A percentile compares a stretch with the other conserved stretches of the same genome.
These are phyloP conservation scores for Elephantulus edwardii DNA, from an alignment of 2,113 vertebrate species.

Conservation along the genomic window DNA sequence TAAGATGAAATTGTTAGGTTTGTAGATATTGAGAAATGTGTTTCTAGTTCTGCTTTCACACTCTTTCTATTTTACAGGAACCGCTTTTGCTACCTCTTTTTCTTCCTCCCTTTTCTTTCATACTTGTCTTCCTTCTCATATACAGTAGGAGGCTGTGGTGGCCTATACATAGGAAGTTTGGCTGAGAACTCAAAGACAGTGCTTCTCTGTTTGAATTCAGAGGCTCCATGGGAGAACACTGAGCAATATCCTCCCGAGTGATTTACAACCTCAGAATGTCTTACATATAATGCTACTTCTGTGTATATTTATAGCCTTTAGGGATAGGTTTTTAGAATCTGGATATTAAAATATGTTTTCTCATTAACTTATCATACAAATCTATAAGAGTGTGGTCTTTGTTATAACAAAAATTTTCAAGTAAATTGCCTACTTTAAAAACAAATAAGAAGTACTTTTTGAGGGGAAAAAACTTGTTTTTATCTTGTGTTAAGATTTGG, in stretches of 20 bases:
- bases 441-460: neutral
- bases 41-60: neutral
- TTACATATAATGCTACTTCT: no score
- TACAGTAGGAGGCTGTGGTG: no score
- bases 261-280: no score
- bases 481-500: neutral
- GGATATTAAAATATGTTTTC: neutral
- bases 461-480: neutral
- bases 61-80: neutral
- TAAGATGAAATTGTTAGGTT: neutral
- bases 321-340: neutral
- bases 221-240: no score
- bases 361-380: neutral
- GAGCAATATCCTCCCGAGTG: no score
- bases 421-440: neutral
- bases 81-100: neutral
- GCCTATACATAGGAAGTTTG: no score
- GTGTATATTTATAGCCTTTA: neutral
- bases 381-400: neutral
- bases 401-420: neutral
- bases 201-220: no score
- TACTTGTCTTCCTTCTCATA: neutral
- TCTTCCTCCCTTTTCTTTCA: neutral
- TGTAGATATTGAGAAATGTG: neutral
- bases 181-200: no score